Evolutionary conservation across 2,888 invertebrate genomes (phyloP).

Genomic region (Coleophora flavipennella): DNA sequence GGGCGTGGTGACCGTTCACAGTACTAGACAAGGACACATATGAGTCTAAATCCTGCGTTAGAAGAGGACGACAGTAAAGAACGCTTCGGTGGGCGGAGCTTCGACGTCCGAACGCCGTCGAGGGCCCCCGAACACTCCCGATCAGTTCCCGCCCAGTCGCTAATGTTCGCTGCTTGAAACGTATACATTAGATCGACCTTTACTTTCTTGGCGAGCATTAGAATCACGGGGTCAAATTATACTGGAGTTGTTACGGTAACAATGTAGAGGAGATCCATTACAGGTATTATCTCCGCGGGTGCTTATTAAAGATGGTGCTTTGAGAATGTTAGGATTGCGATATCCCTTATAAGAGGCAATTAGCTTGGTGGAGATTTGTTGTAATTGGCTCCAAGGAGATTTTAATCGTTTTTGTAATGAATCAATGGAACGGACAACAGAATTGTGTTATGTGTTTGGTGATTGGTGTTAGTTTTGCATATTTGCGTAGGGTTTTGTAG

Average conservation of each 20-base stretch:
- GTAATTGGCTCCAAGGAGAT: conserved; percentile 10
- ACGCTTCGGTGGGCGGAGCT: conserved; percentile 48
- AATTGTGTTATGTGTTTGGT: too few species aligned
- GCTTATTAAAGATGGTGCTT: conserved; percentile 26
- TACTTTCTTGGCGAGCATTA: too few species aligned
- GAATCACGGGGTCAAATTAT: conserved; percentile 18
- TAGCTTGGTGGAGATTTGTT: conserved; percentile 20
- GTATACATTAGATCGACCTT: conserved; percentile 3
- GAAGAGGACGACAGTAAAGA: conserved; percentile 12
- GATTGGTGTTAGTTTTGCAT: too few species aligned
- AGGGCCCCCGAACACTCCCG: conserved; percentile 42
- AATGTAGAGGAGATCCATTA: conserved; percentile 38
- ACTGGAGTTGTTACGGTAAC: conserved; percentile 25
- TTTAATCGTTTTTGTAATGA: conserved; percentile 1
- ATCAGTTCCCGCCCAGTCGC: conserved; percentile 57
- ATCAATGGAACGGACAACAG: too few species aligned
- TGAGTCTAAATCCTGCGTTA: not conserved
- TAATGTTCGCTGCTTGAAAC: conserved; percentile 30
- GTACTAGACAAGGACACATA: conserved; percentile 34
- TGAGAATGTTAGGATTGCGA: conserved; percentile 27
- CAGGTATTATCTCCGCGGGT: conserved; percentile 27
- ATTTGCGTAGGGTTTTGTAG: too few species aligned
- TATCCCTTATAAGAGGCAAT: conserved; percentile 21
- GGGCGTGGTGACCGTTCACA: conserved; percentile 43
- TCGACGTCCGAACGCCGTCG: conserved; percentile 42